Evolutionary conservation across 2,888 invertebrate species (phyloP).

Genomic region (Gari tellinella): DNA sequence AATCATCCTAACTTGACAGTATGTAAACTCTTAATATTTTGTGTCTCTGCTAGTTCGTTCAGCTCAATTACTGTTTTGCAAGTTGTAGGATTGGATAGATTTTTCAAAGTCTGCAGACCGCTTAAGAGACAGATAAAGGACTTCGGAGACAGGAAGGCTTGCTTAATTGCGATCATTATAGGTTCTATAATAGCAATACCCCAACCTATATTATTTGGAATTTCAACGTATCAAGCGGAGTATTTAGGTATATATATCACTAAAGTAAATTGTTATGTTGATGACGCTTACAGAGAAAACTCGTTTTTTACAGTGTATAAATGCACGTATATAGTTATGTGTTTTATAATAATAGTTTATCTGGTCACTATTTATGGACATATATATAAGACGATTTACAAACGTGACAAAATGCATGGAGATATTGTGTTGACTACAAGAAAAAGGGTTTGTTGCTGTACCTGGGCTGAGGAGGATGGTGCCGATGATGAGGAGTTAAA

Average conservation of each 20-base stretch:
- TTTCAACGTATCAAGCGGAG: conserved; percentile 53
- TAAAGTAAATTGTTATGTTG: conserved; percentile 68
- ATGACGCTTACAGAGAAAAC: conserved; percentile 53
- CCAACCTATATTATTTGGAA: conserved; percentile 67
- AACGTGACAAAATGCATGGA: conserved; percentile 30
- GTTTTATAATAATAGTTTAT: conserved; percentile 44
- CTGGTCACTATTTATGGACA: conserved; percentile 63
- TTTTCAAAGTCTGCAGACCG: conserved; percentile 69
- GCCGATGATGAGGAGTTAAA: conserved; percentile 16
- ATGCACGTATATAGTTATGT: conserved; percentile 54
- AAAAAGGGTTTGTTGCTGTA: conserved; percentile 26
- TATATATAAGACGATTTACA: conserved; percentile 56
- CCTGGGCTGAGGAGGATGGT: background rate
- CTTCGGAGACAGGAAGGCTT: conserved; percentile 57
- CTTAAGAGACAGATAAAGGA: conserved; percentile 64
- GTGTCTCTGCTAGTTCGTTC: conserved; percentile 35
- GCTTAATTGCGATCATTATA: conserved; percentile 41
- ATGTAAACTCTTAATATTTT: conserved; percentile 52
- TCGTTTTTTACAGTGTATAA: conserved; percentile 59
- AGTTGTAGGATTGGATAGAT: conserved; percentile 63
- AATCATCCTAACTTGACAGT: conserved; percentile 24
- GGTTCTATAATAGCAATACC: conserved; percentile 62
- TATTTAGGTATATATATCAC: conserved; percentile 31
- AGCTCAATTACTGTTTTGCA: conserved; percentile 54
- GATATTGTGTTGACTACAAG: conserved; percentile 22